These are phyloP conservation scores for Myanophis thanlyinensis DNA, from an alignment of 2,113 vertebrate species.

Conservation along the genomic window DNA sequence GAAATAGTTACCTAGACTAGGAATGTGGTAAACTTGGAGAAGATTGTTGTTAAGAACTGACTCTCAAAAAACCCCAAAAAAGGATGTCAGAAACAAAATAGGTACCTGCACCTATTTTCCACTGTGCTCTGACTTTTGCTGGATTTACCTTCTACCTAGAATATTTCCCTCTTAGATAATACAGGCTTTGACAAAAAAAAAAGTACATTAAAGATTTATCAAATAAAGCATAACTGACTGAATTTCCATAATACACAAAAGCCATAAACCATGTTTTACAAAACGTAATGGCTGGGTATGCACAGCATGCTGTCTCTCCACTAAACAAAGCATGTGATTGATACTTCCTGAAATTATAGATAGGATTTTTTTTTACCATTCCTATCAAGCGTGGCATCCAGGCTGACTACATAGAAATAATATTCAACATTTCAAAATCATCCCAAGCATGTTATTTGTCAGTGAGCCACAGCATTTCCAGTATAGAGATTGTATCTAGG, in stretches of 20 bases:
- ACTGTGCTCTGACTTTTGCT: background rate
- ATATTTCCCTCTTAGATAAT: background rate
- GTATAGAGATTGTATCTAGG: background rate
- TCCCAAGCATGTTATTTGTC: background rate
- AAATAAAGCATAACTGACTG: background rate
- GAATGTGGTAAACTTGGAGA: background rate
- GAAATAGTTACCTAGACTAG: background rate
- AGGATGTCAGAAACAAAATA: background rate
- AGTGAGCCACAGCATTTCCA: background rate
- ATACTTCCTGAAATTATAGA: background rate
- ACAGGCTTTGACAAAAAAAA: background rate
- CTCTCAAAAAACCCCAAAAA: background rate
- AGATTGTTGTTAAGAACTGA: background rate
- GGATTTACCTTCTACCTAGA: background rate
- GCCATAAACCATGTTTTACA: background rate
- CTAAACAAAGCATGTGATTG: background rate
- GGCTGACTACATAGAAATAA: background rate
- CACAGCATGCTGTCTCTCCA: background rate
- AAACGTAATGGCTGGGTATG: background rate
- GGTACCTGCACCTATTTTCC: background rate
- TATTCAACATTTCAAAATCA: background rate
- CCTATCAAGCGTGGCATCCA: background rate
- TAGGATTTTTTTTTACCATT: background rate
- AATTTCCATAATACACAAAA: background rate
- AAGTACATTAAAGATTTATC: background rate